phyloP scores from a whole-genome alignment of 2,888 invertebrate genomes.

The Scaptomyza parva region DNA sequence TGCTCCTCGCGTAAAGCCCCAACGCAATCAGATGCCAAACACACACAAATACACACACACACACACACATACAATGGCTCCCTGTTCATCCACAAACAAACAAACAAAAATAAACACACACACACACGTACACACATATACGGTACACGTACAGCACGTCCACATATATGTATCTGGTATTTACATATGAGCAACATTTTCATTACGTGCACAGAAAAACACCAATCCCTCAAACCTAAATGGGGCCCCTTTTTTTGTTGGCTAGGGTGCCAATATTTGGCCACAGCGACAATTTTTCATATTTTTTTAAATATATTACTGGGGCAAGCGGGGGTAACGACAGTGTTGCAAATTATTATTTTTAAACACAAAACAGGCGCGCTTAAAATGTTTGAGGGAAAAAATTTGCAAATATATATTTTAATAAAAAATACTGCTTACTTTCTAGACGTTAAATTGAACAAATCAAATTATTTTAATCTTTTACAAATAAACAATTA shows the following conservation, averaged over 20 bases:
- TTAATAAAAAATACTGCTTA: too few species aligned
- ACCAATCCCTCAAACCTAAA: conserved; percentile 4
- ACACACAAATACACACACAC: conserved; percentile 21
- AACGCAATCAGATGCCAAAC: conserved; percentile 54
- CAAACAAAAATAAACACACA: conserved; percentile 12
- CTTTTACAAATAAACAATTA: too few species aligned
- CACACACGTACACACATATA: conserved; percentile 9
- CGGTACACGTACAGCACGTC: neutral
- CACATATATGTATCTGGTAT: conserved; percentile 29
- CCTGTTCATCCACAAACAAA: conserved; percentile 47
- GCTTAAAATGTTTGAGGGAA: neutral
- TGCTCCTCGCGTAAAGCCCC: conserved; percentile 46
- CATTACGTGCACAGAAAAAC: conserved; percentile 56
- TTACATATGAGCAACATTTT: conserved; percentile 67
- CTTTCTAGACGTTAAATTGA: too few species aligned
- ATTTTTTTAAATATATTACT: conserved; percentile 57
- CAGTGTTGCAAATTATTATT: neutral
- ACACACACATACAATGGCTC: conserved; percentile 19
- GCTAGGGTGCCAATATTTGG: neutral
- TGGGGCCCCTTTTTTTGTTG: conserved; percentile 5
- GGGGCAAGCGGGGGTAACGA: neutral
- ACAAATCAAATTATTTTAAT: too few species aligned
- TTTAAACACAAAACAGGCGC: neutral
- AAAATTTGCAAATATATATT: too few species aligned
- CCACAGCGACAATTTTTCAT: conserved; percentile 42